Percentiles rank a stretch among this genome's conserved stretches.
phyloP scores from a whole-genome alignment of 2,113 vertebrate genomes.

The Oenanthe oenanthe region DNA sequence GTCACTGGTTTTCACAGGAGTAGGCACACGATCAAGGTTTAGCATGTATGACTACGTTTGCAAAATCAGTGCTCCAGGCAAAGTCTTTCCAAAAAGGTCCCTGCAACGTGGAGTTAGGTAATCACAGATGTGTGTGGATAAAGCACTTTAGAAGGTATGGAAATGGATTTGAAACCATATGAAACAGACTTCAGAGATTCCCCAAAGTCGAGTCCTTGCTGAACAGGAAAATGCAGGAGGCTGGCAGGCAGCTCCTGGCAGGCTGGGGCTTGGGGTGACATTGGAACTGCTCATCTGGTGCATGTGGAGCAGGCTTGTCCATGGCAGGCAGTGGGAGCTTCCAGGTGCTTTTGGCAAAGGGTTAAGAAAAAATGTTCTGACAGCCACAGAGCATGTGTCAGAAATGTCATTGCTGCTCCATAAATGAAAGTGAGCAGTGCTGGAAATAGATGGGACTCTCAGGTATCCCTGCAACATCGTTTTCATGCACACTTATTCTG shows the following conservation, averaged over 20 bases:
- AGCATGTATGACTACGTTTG: background rate
- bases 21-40: background rate
- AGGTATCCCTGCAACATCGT: rapidly evolving
- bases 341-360: background rate
- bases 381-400: background rate
- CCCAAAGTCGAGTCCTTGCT: background rate
- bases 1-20: background rate
- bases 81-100: background rate
- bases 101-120: background rate
- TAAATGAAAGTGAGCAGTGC: background rate
- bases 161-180: background rate
- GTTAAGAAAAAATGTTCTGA: background rate
- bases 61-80: slow-evolving; percentile 5
- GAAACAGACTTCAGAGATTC: background rate
- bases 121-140: background rate
- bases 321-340: background rate
- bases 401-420: background rate
- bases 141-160: background rate
- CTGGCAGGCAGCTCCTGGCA: background rate
- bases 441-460: background rate
- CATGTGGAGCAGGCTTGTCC: background rate
- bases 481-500: background rate
- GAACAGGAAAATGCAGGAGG: background rate
- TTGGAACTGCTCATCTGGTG: background rate
- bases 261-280: background rate